Conservation (phyloP, 2,113 vertebrate species). For the Elephantulus edwardii region DNA sequence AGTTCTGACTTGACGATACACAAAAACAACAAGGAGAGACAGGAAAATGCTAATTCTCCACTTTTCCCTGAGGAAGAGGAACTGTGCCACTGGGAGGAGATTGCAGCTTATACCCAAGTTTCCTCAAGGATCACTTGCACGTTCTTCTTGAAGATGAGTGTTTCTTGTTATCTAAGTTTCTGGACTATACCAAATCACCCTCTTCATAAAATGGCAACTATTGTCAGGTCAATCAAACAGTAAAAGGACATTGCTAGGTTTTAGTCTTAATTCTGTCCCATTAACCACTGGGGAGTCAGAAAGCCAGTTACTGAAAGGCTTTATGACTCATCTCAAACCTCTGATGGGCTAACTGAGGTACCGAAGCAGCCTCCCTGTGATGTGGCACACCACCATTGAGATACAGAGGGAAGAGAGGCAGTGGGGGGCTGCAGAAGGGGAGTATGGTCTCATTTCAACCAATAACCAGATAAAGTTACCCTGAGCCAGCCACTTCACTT, state of each 20-base stretch:
- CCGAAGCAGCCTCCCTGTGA: not conserved
- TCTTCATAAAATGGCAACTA: slow-evolving; percentile 5
- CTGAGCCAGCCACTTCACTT: not conserved
- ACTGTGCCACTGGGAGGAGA: slow-evolving; percentile 49
- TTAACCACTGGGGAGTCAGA: not conserved
- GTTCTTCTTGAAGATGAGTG: not conserved
- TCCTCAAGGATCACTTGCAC: slow-evolving; percentile 24
- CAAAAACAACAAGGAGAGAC: slow-evolving; percentile 43
- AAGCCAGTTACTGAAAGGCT: not conserved
- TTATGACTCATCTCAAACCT: not conserved
- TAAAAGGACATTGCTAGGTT: not conserved
- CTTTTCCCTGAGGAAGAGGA: slow-evolving; percentile 33
- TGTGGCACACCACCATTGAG: not conserved
- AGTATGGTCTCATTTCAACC: not conserved
- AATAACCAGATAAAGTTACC: not conserved
- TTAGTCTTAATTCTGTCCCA: slow-evolving; percentile 3
- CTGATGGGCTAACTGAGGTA: not conserved
- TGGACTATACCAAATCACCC: not conserved
- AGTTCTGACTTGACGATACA: too few species aligned
- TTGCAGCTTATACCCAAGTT: not conserved
- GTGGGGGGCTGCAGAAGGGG: not conserved
- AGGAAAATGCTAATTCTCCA: slow-evolving; percentile 46
- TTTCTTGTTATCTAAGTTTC: not conserved
- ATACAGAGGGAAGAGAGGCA: not conserved
- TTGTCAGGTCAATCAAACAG: not conserved